Percentiles rank a stretch among this genome's conserved stretches.
Evolutionary conservation across 2,797 vertebrate species (phyloP).

Genomic region (Siniperca undulata): DNA sequence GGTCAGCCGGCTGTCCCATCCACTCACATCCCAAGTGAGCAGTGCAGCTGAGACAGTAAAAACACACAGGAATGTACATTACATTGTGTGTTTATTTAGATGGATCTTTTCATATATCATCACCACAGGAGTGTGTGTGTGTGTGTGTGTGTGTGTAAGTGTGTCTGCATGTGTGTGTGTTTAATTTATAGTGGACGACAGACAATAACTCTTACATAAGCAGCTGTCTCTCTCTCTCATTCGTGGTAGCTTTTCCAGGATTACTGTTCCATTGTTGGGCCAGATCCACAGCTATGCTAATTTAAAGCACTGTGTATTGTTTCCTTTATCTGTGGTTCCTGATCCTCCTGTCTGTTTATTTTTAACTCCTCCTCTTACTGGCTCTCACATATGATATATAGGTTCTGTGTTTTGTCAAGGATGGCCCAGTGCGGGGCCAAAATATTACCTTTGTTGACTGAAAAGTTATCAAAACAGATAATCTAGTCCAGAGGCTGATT

Average conservation of each 20-base stretch:
- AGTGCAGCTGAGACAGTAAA: conserved; percentile 50
- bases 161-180: conserved; percentile 57
- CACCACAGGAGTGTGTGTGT: conserved; percentile 53
- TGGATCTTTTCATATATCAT: conserved; percentile 62
- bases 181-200: conserved; percentile 74
- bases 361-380: conserved; percentile 76
- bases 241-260: conserved; percentile 83
- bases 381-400: conserved; percentile 57
- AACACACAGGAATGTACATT: conserved; percentile 69
- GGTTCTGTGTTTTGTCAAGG: conserved; percentile 58
- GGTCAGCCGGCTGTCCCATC: conserved; percentile 47
- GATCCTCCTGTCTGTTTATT: conserved; percentile 78
- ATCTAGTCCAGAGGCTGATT: not conserved
- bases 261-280: conserved; percentile 83
- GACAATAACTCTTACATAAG: conserved; percentile 83
- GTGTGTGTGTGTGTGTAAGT: conserved; percentile 22
- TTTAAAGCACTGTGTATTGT: conserved; percentile 81
- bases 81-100: conserved; percentile 57
- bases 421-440: conserved; percentile 24
- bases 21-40: conserved; percentile 49
- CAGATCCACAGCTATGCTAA: conserved; percentile 82
- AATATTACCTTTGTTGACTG: conserved; percentile 29
- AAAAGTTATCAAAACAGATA: conserved; percentile 46
- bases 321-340: conserved; percentile 79
- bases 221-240: conserved; percentile 85